phyloP scores from a whole-genome alignment of 2,888 invertebrate species.

The Rotaria sp. region DNA sequence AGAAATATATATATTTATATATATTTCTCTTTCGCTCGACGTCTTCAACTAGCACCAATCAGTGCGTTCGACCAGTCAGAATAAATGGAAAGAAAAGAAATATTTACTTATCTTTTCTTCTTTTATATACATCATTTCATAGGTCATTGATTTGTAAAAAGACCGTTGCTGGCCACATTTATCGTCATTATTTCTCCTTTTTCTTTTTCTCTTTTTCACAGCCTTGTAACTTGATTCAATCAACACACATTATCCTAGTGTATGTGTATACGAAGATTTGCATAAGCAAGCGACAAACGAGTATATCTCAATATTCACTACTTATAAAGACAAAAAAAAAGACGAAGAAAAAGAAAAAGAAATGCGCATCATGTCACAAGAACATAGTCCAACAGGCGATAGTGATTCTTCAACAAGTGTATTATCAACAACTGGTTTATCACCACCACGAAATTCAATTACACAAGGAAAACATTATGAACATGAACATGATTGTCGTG shows the following conservation, averaged over 20 bases:
- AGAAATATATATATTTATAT: slow-evolving; percentile 10
- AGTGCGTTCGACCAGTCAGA: slow-evolving; percentile 17
- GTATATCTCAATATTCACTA: neutral
- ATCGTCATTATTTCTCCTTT: neutral
- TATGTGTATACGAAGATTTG: neutral
- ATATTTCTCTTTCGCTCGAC: slow-evolving; percentile 24
- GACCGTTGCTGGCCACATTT: slow-evolving; percentile 24
- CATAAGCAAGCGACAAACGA: slow-evolving; percentile 25
- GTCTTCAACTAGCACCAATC: neutral
- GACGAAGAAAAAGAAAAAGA: neutral
- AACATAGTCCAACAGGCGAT: slow-evolving; percentile 24
- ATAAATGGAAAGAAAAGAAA: slow-evolving; percentile 19
- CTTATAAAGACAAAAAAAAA: neutral
- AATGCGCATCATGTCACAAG: slow-evolving; percentile 26
- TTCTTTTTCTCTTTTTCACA: neutral
- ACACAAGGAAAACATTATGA: neutral
- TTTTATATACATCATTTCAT: neutral
- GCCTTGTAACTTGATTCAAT: slow-evolving; percentile 31
- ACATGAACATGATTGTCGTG: neutral
- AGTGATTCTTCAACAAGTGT: slow-evolving; percentile 14
- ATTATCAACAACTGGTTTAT: neutral
- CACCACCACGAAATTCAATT: neutral
- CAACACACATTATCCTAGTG: slow-evolving; percentile 16
- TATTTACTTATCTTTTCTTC: neutral
- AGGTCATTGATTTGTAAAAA: slow-evolving; percentile 28